Percentiles rank a stretch among this genome's conserved stretches.
Evolutionary conservation across 2,113 vertebrate genomes (phyloP).

Genomic region (Paratilapia polleni): DNA sequence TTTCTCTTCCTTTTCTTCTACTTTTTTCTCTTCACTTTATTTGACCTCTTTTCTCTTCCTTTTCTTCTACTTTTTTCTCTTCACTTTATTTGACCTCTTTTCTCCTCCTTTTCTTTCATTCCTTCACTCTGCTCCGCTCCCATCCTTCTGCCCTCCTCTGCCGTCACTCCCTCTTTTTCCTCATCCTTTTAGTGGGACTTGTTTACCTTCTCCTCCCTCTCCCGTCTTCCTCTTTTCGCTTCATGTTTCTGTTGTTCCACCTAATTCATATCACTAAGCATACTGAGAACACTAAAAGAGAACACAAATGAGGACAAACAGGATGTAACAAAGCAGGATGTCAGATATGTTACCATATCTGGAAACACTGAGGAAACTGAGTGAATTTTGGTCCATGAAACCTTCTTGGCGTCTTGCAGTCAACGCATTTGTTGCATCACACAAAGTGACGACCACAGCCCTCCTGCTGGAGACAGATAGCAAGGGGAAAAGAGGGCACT

Average conservation of each 20-base stretch:
- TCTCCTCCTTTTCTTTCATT: background rate
- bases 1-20: background rate
- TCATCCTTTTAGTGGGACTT: background rate
- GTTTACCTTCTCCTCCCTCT: background rate
- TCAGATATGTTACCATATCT: background rate
- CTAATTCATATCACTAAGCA: background rate
- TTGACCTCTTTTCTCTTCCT: background rate
- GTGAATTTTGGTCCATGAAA: background rate
- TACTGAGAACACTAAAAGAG: background rate
- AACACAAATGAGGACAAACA: background rate
- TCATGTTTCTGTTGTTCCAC: background rate
- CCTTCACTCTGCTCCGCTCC: too few relatives aligned
- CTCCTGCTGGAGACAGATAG: conserved; percentile 13
- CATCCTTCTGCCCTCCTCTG: too few relatives aligned
- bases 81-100: background rate
- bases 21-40: background rate
- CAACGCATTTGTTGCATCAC: background rate
- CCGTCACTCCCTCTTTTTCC: too few relatives aligned
- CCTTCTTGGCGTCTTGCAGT: background rate
- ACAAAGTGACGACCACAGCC: background rate
- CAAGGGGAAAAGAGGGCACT: conserved; percentile 5
- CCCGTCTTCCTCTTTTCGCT: background rate
- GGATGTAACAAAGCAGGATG: background rate
- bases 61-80: background rate
- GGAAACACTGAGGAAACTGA: background rate